A percentile compares a stretch with the other conserved stretches of the same genome.
Evolutionary conservation across 23 tunicate species (phyloP).

Genomic region (Trididemnum nubilum): DNA sequence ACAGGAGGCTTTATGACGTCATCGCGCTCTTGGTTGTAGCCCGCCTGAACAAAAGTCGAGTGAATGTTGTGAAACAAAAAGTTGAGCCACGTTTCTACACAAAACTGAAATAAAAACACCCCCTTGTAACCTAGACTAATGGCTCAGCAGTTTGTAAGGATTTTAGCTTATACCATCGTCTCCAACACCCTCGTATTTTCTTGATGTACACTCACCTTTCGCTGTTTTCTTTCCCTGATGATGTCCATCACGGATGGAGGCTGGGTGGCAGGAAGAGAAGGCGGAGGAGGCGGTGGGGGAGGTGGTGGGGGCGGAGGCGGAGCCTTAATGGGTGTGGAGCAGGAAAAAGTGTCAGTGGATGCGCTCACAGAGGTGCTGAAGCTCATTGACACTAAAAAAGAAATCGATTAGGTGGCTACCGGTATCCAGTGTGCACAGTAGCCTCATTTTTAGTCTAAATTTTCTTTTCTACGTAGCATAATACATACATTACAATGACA

Average conservation of each 20-base stretch:
- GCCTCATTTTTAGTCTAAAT: neutral
- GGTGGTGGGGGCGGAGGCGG: constrained; percentile 27
- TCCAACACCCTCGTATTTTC: too few relatives aligned
- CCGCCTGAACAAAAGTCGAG: too few relatives aligned
- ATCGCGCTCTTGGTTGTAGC: neutral
- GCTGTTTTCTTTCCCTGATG: constrained; percentile 57
- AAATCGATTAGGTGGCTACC: too few relatives aligned
- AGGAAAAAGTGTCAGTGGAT: constrained; percentile 32
- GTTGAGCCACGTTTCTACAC: too few relatives aligned
- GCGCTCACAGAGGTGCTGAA: constrained; percentile 49
- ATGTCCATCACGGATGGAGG: constrained; percentile 40
- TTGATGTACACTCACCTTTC: constrained; percentile 42
- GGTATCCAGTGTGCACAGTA: neutral
- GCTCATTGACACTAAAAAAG: constrained; percentile 50
- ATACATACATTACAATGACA: too few relatives aligned
- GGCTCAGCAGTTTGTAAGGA: too few relatives aligned
- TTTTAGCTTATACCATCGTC: too few relatives aligned
- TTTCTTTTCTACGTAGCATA: too few relatives aligned
- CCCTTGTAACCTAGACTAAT: too few relatives aligned
- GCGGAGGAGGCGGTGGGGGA: constrained; percentile 54
- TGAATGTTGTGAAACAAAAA: too few relatives aligned
- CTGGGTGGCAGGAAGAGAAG: constrained; percentile 46
- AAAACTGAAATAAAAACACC: too few relatives aligned
- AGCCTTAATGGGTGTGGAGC: constrained; percentile 56
- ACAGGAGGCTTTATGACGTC: constrained; percentile 10